These are phyloP conservation scores for Temnopleurus reevesii DNA, from an alignment of 53 echinoderm and acorn worm species.

Conservation along the genomic window DNA sequence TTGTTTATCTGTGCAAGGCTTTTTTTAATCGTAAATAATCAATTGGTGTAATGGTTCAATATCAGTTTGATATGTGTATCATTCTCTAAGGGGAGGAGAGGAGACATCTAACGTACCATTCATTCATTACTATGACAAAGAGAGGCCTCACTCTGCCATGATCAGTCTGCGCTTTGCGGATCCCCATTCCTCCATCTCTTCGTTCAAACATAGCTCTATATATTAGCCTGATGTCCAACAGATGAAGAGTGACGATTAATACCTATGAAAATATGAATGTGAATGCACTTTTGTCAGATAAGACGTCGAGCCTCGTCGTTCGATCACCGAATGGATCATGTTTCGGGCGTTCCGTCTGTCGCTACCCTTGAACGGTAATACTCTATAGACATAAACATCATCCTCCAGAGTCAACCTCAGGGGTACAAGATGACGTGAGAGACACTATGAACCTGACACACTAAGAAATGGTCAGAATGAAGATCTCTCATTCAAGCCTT, in stretches of 20 bases:
- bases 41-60: no score
- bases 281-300: slow-evolving; percentile 13
- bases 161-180: no score
- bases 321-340: slow-evolving; percentile 3
- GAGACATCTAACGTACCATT: no score
- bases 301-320: neutral
- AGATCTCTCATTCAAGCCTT: no score
- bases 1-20: no score
- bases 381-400: slow-evolving; percentile 1
- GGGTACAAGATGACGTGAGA: neutral
- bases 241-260: neutral
- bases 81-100: no score
- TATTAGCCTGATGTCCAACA: neutral
- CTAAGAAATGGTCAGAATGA: no score
- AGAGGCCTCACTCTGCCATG: no score
- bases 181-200: neutral
- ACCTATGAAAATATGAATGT: neutral
- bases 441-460: no score
- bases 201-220: neutral
- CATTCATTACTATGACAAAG: no score
- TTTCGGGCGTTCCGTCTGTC: neutral
- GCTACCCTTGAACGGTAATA: neutral
- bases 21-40: no score
- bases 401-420: neutral
- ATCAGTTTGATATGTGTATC: no score